These are phyloP conservation scores for Linnaemya tessellans DNA, from an alignment of 2,888 invertebrate species.

Conservation along the genomic window DNA sequence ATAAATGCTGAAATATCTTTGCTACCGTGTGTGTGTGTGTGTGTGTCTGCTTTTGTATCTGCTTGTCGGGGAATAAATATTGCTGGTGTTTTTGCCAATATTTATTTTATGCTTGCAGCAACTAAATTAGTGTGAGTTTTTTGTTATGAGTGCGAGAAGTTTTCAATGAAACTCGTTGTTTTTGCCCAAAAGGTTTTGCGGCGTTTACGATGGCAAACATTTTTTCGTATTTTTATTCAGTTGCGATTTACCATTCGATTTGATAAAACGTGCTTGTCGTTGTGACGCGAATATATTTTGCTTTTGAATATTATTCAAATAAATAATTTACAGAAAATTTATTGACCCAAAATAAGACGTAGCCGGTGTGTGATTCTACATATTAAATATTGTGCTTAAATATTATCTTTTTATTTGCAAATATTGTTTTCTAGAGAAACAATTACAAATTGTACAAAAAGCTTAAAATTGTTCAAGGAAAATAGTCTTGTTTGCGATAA, in stretches of 20 bases:
- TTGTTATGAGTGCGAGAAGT: conserved; percentile 59
- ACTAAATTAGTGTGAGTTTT: conserved; percentile 30
- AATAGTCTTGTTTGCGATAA: neutral
- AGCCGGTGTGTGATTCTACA: conserved; percentile 21
- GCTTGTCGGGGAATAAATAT: conserved; percentile 19
- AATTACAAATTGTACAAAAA: neutral
- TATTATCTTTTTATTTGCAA: conserved; percentile 1
- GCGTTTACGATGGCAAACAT: conserved; percentile 47
- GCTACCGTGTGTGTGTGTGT: neutral
- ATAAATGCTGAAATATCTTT: neutral
- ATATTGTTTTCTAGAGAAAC: neutral
- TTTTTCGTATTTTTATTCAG: conserved; percentile 70
- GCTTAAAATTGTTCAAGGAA: neutral
- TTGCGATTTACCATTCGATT: conserved; percentile 75
- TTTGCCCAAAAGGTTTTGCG: conserved; percentile 61
- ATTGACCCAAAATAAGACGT: conserved; percentile 30
- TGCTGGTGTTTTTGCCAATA: conserved; percentile 44
- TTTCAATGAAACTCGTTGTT: conserved; percentile 47
- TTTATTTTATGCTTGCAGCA: conserved; percentile 40
- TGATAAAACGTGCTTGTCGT: conserved; percentile 70
- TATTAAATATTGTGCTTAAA: neutral
- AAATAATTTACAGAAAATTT: conserved; percentile 36
- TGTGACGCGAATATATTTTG: conserved; percentile 51
- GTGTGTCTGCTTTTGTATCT: conserved; percentile 26
- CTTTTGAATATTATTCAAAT: conserved; percentile 42